Evolutionary conservation across 2,113 vertebrate species (phyloP).

Genomic region (Myotis brandtii): DNA sequence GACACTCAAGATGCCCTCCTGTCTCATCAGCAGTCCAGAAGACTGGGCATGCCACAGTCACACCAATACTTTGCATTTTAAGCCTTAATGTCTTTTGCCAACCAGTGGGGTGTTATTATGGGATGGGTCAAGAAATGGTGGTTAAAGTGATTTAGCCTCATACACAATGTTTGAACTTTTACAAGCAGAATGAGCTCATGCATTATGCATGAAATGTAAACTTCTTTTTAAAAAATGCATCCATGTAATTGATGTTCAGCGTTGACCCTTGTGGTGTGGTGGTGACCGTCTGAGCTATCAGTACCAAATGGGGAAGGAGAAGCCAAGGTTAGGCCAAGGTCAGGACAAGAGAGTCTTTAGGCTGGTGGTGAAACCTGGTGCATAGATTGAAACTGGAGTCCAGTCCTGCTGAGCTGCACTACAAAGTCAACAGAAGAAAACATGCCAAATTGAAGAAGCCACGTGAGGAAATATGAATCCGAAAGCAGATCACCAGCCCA

Average conservation of each 20-base stretch:
- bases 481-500: neutral
- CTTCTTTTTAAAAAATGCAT: neutral
- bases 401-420: neutral
- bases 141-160: neutral
- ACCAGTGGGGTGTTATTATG: neutral
- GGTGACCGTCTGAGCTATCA: neutral
- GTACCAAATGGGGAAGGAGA: neutral
- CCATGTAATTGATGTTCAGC: neutral
- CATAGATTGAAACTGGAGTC: neutral
- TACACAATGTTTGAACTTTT: neutral
- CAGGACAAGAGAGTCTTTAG: fast-evolving
- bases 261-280: fast-evolving
- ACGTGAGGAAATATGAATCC: neutral
- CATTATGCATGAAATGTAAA: neutral
- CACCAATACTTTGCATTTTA: fast-evolving
- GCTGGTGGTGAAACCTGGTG: neutral
- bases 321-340: neutral
- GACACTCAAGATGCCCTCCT: neutral
- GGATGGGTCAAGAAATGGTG: neutral
- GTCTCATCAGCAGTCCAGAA: neutral
- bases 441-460: neutral
- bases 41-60: neutral
- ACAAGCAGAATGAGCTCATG: neutral
- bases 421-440: neutral
- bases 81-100: neutral